A percentile compares a stretch with the other conserved stretches of the same genome.
phyloP scores from a whole-genome alignment of 2,797 vertebrate species.

The Echeneis naucrates region DNA sequence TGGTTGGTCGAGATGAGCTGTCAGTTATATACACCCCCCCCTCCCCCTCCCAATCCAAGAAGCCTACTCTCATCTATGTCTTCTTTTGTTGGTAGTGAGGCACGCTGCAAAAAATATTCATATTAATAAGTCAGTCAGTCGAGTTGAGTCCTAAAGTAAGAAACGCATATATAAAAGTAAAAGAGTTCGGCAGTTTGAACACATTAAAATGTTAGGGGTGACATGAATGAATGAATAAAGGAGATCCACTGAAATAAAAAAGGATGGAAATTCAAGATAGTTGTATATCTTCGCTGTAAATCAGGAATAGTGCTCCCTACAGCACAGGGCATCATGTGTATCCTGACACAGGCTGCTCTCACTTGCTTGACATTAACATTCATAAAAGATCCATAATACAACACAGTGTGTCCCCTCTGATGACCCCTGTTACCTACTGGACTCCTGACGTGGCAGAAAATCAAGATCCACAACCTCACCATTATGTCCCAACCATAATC shows the following conservation, averaged over 20 bases:
- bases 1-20: slow-evolving; percentile 86
- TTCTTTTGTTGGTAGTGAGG: slow-evolving; percentile 77
- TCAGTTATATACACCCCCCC: slow-evolving; percentile 88
- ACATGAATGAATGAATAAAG: not conserved
- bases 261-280: not conserved
- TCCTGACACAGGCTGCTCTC: not conserved
- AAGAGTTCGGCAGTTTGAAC: too few relatives aligned
- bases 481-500: not conserved
- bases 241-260: not conserved
- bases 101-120: slow-evolving; percentile 73
- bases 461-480: not conserved
- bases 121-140: slow-evolving; percentile 13
- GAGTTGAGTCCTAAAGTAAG: not conserved
- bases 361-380: too few relatives aligned
- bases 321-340: not conserved
- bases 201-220: not conserved
- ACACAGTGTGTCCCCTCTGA: not conserved
- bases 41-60: too few relatives aligned
- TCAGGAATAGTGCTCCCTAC: too few relatives aligned
- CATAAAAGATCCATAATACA: not conserved
- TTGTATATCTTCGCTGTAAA: not conserved
- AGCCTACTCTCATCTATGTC: slow-evolving; percentile 57
- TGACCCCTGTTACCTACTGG: not conserved
- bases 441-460: not conserved
- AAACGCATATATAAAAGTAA: not conserved